Evolutionary conservation across 1,140 invertebrate genomes (phyloP), one percentile per base, ranked within the genome.

Genomic region (Drosophila insularis): DNA sequence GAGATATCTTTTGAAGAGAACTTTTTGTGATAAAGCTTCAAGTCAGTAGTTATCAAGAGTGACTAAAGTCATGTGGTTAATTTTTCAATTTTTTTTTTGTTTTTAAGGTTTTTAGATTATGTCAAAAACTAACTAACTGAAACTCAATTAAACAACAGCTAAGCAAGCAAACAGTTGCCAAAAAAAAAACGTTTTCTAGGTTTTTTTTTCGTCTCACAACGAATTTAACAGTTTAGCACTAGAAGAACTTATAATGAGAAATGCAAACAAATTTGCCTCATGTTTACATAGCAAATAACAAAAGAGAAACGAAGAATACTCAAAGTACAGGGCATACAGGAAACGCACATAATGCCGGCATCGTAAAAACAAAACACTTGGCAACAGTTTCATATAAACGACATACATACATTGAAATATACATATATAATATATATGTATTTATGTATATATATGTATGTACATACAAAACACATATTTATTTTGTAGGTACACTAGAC

Each of bases 201-300:
- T 11, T 19, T 46, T 46, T 60, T 58, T 35, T 32, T 5, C 27
- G 4, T 58, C 32, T 32, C 19, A 13, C 4, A 11, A 46, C 50
- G 68, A 86, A 73, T 87, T 82, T 81, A 54, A 62, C 81, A 68
- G 70, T 73, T 81, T 63, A 69, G 68, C 61, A 78, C 55, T 53
- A 46, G 11, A 40, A 63, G 31, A 31, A 21, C 39, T 55, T 32
- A 53, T 68, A 72, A 79, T 68, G 54, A 27, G 56, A 65, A 66
- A 65, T 13, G 37, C 78, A 73, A 78, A 66, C 70, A 78, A 69
- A 78, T 62, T 27, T 43, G 37, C 58, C 43, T 37, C 40, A 81
- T 86, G 82, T 86, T 81, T 86, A 86, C 81, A 86, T 63, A 86
- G 78, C 81, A 74, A 84, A 84, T 71, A 65, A 72, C 53, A 71